Evolutionary conservation across 2,113 vertebrate species (phyloP), one percentile per base, ranked within the genome.

Genomic region (Hypocryptadius cinnamomeus): DNA sequence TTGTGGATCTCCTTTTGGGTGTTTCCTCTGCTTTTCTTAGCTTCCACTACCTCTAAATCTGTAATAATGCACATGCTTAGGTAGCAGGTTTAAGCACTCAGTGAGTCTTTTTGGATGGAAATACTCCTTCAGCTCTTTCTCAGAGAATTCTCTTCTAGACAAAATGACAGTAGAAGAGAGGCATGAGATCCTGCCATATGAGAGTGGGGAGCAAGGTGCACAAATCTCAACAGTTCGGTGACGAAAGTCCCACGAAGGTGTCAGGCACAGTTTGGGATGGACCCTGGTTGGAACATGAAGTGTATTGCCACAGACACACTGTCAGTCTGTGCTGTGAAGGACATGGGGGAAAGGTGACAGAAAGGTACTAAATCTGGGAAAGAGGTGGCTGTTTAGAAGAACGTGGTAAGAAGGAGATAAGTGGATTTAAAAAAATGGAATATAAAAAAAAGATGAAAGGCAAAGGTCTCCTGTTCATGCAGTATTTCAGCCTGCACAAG

Each of bases 331-430:
- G 48, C 5, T 91, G 13, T 51, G 64, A 37, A 77, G 72, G 59
- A 83, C 7, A 8, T 33, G 33, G 48, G 24, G 42, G 31, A 79
- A 61, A 21, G 61, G 27, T 42, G 37, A 17, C 72, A 89, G 24
- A 71, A 61, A 63, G 35, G 35, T 31, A 33, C 31, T 45, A 15
- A n/a, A 53, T 42, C 53, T 31, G 42, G 27, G 31, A 18, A 73
- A 50, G 22, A 50, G 15, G 11, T 72, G 10, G 10, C 35, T 66
- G 3, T 57, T 57, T 53, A 57, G 35, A 42, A 57, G 9, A 89
- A 68, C 0, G 0, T 23, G 25, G 20, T 1, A 1, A 51, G 59
- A 13, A 84, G 19, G 40, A 70, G 15, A 23, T 48, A 44, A 78
- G 37, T 56, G 21, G 23, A 53, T 76, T 73, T 0, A 8, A 40